phyloP scores from a whole-genome alignment of 2,797 vertebrate species.

The Mallotus villosus region DNA sequence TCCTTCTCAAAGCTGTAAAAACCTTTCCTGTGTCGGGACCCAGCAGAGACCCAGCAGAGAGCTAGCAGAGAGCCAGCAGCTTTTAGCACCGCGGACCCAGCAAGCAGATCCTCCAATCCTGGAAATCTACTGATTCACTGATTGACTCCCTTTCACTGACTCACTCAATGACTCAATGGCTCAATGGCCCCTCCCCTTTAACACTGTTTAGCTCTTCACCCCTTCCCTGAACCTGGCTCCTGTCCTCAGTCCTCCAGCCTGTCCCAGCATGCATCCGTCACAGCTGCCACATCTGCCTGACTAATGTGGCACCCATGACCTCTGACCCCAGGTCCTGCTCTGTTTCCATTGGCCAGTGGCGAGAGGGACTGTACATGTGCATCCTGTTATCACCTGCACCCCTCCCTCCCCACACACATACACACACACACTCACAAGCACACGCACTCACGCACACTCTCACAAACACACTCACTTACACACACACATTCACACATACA shows the following conservation, averaged over 20 bases:
- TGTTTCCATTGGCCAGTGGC: neutral
- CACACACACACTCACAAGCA: too few species aligned
- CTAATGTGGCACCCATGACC: slow-evolving; percentile 4
- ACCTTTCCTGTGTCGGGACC: slow-evolving; percentile 60
- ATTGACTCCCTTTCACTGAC: neutral
- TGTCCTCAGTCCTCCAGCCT: neutral
- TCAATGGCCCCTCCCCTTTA: neutral
- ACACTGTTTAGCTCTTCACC: neutral
- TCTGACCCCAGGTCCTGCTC: slow-evolving; percentile 11
- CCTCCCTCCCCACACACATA: neutral
- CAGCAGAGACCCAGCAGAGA: slow-evolving; percentile 10
- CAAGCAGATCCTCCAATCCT: slow-evolving; percentile 28
- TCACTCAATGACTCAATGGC: neutral
- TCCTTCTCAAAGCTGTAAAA: slow-evolving; percentile 51
- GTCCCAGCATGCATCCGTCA: slow-evolving; percentile 2
- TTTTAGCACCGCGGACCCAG: slow-evolving; percentile 61
- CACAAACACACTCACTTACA: neutral
- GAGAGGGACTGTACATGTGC: slow-evolving; percentile 26
- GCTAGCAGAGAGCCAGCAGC: slow-evolving; percentile 26
- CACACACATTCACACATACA: slow-evolving; percentile 5
- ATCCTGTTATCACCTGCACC: slow-evolving; percentile 25
- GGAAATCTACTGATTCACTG: neutral
- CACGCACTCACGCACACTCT: too few species aligned
- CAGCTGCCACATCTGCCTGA: neutral
- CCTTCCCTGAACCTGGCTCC: neutral